A percentile compares a stretch with the other conserved stretches of the same genome.
Conservation (phyloP, 2,113 vertebrate species). For the Cynoglossus semilaevis region DNA sequence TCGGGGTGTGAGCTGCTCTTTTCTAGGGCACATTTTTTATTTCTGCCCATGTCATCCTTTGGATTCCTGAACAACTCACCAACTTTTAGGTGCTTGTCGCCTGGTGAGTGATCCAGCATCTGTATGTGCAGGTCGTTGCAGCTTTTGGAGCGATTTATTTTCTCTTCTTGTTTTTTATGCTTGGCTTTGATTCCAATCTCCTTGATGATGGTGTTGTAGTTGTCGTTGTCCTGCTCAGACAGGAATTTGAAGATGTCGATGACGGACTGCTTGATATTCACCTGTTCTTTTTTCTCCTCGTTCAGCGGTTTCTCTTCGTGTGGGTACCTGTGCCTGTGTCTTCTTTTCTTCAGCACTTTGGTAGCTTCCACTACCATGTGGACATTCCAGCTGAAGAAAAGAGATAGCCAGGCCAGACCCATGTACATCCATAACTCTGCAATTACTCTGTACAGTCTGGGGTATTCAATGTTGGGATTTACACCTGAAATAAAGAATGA, state of each 20-base stretch:
- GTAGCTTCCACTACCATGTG: constrained; percentile 97
- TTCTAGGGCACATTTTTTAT: constrained; percentile 17
- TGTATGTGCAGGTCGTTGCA: constrained; percentile 69
- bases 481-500: constrained; percentile 79
- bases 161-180: constrained; percentile 23
- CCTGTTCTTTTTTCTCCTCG: constrained; percentile 16
- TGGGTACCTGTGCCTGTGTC: constrained; percentile 79
- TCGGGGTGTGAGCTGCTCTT: constrained; percentile 39
- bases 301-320: constrained; percentile 66
- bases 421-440: constrained; percentile 96
- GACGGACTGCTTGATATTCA: constrained; percentile 53
- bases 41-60: constrained; percentile 5
- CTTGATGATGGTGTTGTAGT: constrained; percentile 91
- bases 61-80: constrained; percentile 74
- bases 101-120: constrained; percentile 66
- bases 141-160: constrained; percentile 77
- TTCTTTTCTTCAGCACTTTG: constrained; percentile 92
- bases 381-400: constrained; percentile 98
- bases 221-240: constrained; percentile 83
- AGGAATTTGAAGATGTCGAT: constrained; percentile 93
- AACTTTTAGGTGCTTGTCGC: constrained; percentile 63
- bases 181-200: constrained; percentile 80
- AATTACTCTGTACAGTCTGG: constrained; percentile 85
- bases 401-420: constrained; percentile 95
- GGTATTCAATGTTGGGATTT: constrained; percentile 84